Conservation (phyloP, 2,113 vertebrate species). For the Leptobrachium leishanense region DNA sequence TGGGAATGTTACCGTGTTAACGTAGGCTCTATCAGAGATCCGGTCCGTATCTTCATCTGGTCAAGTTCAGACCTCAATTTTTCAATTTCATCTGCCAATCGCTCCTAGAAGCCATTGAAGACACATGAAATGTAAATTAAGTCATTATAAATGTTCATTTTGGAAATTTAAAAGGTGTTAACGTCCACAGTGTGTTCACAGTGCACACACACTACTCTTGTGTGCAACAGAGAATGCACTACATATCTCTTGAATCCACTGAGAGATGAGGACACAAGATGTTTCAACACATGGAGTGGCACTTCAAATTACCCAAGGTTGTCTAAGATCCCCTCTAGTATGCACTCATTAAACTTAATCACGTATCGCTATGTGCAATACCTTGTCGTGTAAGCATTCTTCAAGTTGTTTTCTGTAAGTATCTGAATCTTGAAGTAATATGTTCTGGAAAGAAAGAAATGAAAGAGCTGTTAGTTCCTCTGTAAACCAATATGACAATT, state of each 20-base stretch:
- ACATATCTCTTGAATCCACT: too few relatives aligned
- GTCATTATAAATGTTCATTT: too few relatives aligned
- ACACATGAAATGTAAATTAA: background rate
- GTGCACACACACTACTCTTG: too few relatives aligned
- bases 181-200: too few relatives aligned
- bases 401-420: conserved; percentile 95
- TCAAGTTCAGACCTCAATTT: conserved; percentile 92
- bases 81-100: conserved; percentile 92
- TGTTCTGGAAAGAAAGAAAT: conserved; percentile 71
- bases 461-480: too few relatives aligned
- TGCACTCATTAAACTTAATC: background rate
- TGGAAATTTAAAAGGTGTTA: background rate
- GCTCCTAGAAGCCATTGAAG: conserved; percentile 70
- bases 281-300: too few relatives aligned
- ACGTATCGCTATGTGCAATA: conserved; percentile 53
- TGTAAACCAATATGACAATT: too few relatives aligned
- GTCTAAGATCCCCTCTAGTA: too few relatives aligned
- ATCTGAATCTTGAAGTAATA: conserved; percentile 96
- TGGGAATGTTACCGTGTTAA: conserved; percentile 80
- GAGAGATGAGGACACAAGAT: too few relatives aligned
- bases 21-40: conserved; percentile 90
- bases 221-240: too few relatives aligned
- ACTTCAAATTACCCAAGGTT: too few relatives aligned
- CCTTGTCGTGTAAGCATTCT: conserved; percentile 96
- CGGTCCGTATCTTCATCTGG: conserved; percentile 87